phyloP scores from a whole-genome alignment of 1,140 invertebrate species.

The Tetramorium alpestre region DNA sequence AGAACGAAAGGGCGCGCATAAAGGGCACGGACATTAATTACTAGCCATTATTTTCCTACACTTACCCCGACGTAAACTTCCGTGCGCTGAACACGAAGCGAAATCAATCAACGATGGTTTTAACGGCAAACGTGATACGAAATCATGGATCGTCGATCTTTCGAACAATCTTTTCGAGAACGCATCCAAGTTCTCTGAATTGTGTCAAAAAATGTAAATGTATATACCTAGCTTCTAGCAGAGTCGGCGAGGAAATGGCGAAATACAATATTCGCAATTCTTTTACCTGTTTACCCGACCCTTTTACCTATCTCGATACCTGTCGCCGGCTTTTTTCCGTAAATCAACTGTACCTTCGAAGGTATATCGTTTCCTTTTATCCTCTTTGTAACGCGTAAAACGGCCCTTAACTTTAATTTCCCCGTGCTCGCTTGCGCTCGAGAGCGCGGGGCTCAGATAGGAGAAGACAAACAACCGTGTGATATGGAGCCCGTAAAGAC shows the following conservation, averaged over 20 bases:
- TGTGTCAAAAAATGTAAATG: neutral
- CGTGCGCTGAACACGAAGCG: slow-evolving; percentile 22
- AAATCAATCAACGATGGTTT: slow-evolving; percentile 6
- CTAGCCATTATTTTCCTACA: slow-evolving; percentile 59
- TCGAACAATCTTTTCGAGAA: neutral
- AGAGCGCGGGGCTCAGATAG: slow-evolving; percentile 36
- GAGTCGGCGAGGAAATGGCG: neutral
- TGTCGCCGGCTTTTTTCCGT: neutral
- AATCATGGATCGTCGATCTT: neutral
- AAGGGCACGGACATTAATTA: slow-evolving; percentile 62
- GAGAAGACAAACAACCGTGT: slow-evolving; percentile 70
- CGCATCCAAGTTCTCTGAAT: neutral
- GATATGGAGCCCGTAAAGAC: slow-evolving; percentile 69
- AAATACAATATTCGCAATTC: slow-evolving; percentile 6
- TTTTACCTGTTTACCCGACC: neutral
- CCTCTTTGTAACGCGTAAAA: slow-evolving; percentile 32
- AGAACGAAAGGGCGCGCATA: slow-evolving; percentile 61
- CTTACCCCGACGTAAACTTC: slow-evolving; percentile 43
- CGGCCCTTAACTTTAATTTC: slow-evolving; percentile 60
- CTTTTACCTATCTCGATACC: slow-evolving; percentile 25
- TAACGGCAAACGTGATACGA: neutral
- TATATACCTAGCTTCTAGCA: neutral
- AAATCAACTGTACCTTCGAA: slow-evolving; percentile 3
- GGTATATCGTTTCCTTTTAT: slow-evolving; percentile 35
- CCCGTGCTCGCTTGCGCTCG: neutral